Percentiles rank a stretch among this genome's conserved stretches.
These are phyloP conservation scores for Drosophila merina DNA, from an alignment of 2,888 invertebrate genomes.

Conservation along the genomic window DNA sequence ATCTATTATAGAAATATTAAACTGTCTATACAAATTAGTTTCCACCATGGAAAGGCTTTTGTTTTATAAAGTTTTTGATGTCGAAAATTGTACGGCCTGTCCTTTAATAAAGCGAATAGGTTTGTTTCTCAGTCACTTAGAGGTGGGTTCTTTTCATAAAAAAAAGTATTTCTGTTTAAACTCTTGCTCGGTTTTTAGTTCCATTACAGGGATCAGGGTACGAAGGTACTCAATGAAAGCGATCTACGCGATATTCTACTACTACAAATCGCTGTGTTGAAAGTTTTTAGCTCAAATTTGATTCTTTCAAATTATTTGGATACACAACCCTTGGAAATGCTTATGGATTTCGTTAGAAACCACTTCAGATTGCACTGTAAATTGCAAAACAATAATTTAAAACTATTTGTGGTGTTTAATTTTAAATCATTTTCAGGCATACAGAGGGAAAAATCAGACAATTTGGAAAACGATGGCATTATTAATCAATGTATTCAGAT, in stretches of 20 bases:
- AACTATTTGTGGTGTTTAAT: not conserved
- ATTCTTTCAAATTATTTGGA: slow-evolving; percentile 69
- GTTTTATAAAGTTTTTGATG: slow-evolving; percentile 73
- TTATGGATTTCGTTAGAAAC: slow-evolving; percentile 69
- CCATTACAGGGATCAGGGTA: slow-evolving; percentile 69
- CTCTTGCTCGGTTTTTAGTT: slow-evolving; percentile 55
- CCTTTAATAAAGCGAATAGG: slow-evolving; percentile 81
- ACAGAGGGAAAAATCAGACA: slow-evolving; percentile 36
- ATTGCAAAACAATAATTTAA: not conserved
- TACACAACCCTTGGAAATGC: slow-evolving; percentile 75
- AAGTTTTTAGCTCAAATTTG: slow-evolving; percentile 62
- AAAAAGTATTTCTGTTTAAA: not conserved
- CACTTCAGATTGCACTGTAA: slow-evolving; percentile 69
- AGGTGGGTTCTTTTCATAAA: slow-evolving; percentile 54
- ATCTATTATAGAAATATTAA: slow-evolving; percentile 68
- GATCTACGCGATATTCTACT: slow-evolving; percentile 71
- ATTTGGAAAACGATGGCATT: slow-evolving; percentile 49
- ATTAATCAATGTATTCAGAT: slow-evolving; percentile 58
- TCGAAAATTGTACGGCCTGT: slow-evolving; percentile 61
- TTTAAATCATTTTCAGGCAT: slow-evolving; percentile 16
- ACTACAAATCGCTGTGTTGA: slow-evolving; percentile 61
- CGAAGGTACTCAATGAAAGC: slow-evolving; percentile 50
- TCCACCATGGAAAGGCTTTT: slow-evolving; percentile 71
- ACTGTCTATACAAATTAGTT: slow-evolving; percentile 64
- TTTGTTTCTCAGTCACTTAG: slow-evolving; percentile 79